Conservation (phyloP, 2,888 invertebrate genomes). For the Eudasyphora cyanicolor region DNA sequence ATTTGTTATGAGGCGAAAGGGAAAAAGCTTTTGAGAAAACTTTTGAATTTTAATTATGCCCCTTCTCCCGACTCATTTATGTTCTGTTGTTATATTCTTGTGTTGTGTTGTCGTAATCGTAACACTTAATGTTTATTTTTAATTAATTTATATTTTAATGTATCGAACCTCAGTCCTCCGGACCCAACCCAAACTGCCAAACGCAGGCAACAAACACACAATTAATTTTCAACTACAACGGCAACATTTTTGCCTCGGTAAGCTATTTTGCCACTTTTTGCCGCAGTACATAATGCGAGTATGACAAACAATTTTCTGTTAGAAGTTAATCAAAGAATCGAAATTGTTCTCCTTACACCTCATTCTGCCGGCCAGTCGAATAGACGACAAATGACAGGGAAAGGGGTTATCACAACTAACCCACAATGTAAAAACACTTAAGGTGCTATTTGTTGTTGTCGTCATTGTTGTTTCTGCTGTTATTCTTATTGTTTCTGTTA, state of each 20-base stretch:
- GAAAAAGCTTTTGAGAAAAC: slow-evolving; percentile 9
- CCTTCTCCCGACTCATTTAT: neutral
- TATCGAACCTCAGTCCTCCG: slow-evolving; percentile 28
- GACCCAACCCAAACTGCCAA: neutral
- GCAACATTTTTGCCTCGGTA: neutral
- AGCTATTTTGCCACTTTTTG: slow-evolving; percentile 7
- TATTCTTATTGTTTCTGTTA: slow-evolving; percentile 35
- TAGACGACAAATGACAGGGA: neutral
- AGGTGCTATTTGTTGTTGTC: slow-evolving; percentile 39
- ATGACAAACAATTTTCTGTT: slow-evolving; percentile 63
- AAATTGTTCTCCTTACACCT: slow-evolving; percentile 28
- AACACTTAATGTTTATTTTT: slow-evolving; percentile 55
- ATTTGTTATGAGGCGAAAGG: neutral
- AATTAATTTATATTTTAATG: slow-evolving; percentile 55
- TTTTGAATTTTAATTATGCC: slow-evolving; percentile 19
- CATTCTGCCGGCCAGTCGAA: neutral
- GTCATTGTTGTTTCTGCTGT: slow-evolving; percentile 13
- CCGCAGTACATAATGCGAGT: too few relatives aligned
- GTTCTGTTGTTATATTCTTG: neutral
- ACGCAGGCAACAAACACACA: neutral
- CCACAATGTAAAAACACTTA: slow-evolving; percentile 42
- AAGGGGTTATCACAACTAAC: slow-evolving; percentile 14
- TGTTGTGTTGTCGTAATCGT: neutral
- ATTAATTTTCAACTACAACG: slow-evolving; percentile 11
- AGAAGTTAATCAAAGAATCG: slow-evolving; percentile 57